Evolutionary conservation across 2,113 vertebrate species (phyloP).

Genomic region (Hippopotamus amphibius): DNA sequence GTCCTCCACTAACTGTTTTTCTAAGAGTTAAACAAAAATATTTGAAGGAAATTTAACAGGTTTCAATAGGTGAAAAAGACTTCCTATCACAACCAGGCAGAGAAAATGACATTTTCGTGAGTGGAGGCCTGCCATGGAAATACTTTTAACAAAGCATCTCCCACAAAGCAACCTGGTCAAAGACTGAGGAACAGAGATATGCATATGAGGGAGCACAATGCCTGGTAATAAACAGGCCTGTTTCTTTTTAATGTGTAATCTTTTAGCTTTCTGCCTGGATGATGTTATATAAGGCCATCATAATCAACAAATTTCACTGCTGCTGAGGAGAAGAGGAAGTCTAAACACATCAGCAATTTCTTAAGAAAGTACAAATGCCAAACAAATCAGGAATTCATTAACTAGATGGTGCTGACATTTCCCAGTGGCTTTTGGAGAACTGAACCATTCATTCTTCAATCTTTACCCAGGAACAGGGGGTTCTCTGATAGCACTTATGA

Average conservation of each 20-base stretch:
- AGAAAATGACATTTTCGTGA: slow-evolving; percentile 76
- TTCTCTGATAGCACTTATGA: background rate
- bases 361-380: slow-evolving; percentile 79
- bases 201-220: slow-evolving; percentile 71
- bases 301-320: slow-evolving; percentile 82
- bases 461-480: slow-evolving; percentile 49
- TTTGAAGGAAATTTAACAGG: slow-evolving; percentile 66
- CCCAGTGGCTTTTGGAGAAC: slow-evolving; percentile 70
- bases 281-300: slow-evolving; percentile 80
- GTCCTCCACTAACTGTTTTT: slow-evolving; percentile 67
- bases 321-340: slow-evolving; percentile 72
- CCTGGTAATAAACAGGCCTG: slow-evolving; percentile 68
- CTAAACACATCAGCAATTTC: slow-evolving; percentile 83
- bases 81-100: slow-evolving; percentile 72
- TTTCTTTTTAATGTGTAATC: slow-evolving; percentile 82
- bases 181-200: slow-evolving; percentile 72
- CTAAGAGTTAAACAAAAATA: slow-evolving; percentile 74
- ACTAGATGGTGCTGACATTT: slow-evolving; percentile 73
- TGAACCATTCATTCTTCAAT: slow-evolving; percentile 71
- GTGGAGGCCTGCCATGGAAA: slow-evolving; percentile 70
- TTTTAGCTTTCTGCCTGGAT: slow-evolving; percentile 83
- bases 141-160: slow-evolving; percentile 69
- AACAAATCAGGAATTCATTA: slow-evolving; percentile 80
- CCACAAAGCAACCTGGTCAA: slow-evolving; percentile 74
- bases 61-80: slow-evolving; percentile 78